Percentiles rank a stretch among this genome's conserved stretches.
Evolutionary conservation across 2,888 invertebrate genomes (phyloP).

Genomic region (Apodemia mormo): DNA sequence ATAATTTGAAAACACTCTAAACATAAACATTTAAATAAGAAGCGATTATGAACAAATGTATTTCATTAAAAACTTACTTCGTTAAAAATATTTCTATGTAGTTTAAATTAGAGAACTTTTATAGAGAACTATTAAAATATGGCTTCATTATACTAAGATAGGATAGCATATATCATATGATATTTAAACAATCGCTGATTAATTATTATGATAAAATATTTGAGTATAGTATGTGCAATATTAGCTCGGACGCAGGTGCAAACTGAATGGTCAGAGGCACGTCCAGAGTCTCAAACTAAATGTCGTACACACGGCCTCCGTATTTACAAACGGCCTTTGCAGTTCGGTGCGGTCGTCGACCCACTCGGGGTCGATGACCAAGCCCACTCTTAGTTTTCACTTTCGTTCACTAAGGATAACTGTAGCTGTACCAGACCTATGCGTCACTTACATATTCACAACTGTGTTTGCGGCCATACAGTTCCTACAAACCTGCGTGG

Average conservation of each 20-base stretch:
- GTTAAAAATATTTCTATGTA: too few species aligned
- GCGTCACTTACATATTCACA: slow-evolving; percentile 40
- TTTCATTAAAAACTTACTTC: too few species aligned
- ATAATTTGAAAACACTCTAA: too few species aligned
- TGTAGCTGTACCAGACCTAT: slow-evolving; percentile 74
- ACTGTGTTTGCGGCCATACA: slow-evolving; percentile 44
- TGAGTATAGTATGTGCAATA: slow-evolving; percentile 50
- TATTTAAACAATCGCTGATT: slow-evolving; percentile 12
- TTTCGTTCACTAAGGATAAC: slow-evolving; percentile 81
- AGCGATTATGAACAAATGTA: too few species aligned
- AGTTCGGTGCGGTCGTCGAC: slow-evolving; percentile 79
- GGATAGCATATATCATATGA: background rate
- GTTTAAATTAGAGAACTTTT: too few species aligned
- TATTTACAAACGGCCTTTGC: slow-evolving; percentile 81
- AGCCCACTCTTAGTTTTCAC: slow-evolving; percentile 79
- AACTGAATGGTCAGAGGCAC: slow-evolving; percentile 40
- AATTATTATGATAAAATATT: slow-evolving; percentile 1
- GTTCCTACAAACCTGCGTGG: slow-evolving; percentile 55
- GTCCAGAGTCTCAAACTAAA: slow-evolving; percentile 60
- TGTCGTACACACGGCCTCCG: slow-evolving; percentile 76
- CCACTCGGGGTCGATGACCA: slow-evolving; percentile 72
- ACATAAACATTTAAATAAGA: too few species aligned
- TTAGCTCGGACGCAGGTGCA: slow-evolving; percentile 43
- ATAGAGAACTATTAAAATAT: too few species aligned
- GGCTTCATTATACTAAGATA: too few species aligned